Base-by-base conservation (phyloP, 2,888 invertebrate species). In the Helobdella robusta region DNA sequence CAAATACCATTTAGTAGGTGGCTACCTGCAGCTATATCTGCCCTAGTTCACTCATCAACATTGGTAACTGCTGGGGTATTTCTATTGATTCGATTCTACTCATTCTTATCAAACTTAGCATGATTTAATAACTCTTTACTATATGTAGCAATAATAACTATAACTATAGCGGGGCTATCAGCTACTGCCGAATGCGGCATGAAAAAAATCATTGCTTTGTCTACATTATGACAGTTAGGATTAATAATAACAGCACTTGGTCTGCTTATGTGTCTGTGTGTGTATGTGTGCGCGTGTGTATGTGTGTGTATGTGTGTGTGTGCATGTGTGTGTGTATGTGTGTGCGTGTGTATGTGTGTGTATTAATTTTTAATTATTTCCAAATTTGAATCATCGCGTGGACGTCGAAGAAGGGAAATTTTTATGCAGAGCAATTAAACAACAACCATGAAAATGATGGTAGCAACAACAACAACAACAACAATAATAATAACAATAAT, bases 1-100 rank as follows among this genome's bases (percentile, higher is more conserved):
- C 87, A 88, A 79, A 84, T 88, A 83, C 87, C 88, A 58, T 89
- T 88, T 85, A 86, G 86, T 69, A 83, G 86, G 56, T 88, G 87
- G 73, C 78, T 87, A 59, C 88, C 88, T 0, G 85, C 85, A 0
- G 87, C 87, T 52, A 88, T 88, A 79, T 86, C 86, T n/a, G 83
- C 86, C 68, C 83, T 87, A 80, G 87, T 86, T 71, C 87, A 88
- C 83, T 88, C 87, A 69, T 88, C 87, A 3, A 88, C 87, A 69
- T 83, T 88, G 77, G 87, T 88, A 0, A 88, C 87, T 15, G 87
- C 87, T 0, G 87, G 87, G 0, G 83, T 87, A 74, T 86, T 86
- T 84, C 82, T 87, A 79, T 79, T 87, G 78, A 85, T 87, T 84
- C 86, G 86, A 0, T 86, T 86, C 83, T 83, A 82, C 81, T 67